Conservation (phyloP, 1,140 invertebrate genomes). For the Pogonomyrmex californicus region DNA sequence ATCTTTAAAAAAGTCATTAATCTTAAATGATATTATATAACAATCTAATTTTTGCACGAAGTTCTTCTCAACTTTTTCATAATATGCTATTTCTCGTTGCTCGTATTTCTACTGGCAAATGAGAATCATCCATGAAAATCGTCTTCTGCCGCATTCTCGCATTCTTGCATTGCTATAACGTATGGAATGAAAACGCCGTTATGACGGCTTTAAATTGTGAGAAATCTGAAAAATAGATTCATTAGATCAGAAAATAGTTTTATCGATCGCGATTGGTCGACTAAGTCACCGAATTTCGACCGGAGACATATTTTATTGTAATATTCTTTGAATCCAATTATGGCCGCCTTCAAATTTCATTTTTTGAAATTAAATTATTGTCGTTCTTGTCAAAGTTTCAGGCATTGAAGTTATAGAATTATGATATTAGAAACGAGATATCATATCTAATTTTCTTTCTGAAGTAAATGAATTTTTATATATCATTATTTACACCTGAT, state of each 20-base stretch:
- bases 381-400: neutral
- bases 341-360: neutral
- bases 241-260: neutral
- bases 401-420: neutral
- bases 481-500: neutral
- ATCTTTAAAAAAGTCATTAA: too few species aligned
- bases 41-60: neutral
- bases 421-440: neutral
- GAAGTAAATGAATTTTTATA: neutral
- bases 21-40: too few species aligned
- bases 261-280: neutral
- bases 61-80: neutral
- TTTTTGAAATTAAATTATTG: neutral
- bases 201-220: neutral
- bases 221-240: slow-evolving; percentile 6
- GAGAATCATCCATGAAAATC: neutral
- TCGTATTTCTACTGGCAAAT: neutral
- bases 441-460: neutral
- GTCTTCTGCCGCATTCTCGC: neutral
- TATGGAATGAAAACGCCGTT: slow-evolving; percentile 27
- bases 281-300: neutral
- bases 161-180: neutral
- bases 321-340: slow-evolving; percentile 10
- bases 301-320: neutral
- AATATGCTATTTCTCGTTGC: neutral